Base-by-base conservation (phyloP, 2,888 invertebrate species). In the Panorpa germanica region DNA sequence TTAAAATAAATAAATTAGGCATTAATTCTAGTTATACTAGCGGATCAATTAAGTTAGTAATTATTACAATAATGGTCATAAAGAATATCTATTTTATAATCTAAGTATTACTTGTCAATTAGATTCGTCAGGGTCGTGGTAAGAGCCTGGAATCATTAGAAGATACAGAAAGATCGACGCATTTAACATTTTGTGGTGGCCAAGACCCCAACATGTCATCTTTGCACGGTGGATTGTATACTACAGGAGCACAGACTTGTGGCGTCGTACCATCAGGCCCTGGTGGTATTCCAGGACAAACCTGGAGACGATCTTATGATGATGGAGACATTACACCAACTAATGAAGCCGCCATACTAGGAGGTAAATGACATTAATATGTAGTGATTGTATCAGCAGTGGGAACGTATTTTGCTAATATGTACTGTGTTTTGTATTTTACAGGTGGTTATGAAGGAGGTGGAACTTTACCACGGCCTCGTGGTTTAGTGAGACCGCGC, bases 281-380 rank as follows among this genome's bases (percentile, higher is more conserved):
- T 35, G 6, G 33, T 38, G 14, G 29, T 26, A 11, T 34, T 30
- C 19, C 35, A 38, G n/a, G 28, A 26, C 13, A 28, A 28, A 7
- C 33, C 26, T 77, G 74, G 76, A 64, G 74, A 44, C 63, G 81
- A 42, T 75, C 78, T 37, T 82, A 80, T 49, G 85, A 86, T 50
- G 86, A 86, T 47, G 86, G 86, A 11, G 86, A 88, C 51, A 76
- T 86, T 38, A 86, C 86, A 18, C 78, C 80, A 9, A 86, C 86
- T 26, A 86, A 86, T 47, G 85, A 86, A 50, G 57, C 61, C 14
- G 51, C 53, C n/a, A 41, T 44, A 29, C 27, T 37, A 38, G 34
- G 35, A 11, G 48, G 50, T 35, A 50, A 53, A 0, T 59, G 60
- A n/a, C n/a, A n/a, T n/a, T n/a, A n/a, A n/a, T n/a, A n/a, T n/a